phyloP scores from a whole-genome alignment of 2,888 invertebrate species.

The Rhagium mordax region DNA sequence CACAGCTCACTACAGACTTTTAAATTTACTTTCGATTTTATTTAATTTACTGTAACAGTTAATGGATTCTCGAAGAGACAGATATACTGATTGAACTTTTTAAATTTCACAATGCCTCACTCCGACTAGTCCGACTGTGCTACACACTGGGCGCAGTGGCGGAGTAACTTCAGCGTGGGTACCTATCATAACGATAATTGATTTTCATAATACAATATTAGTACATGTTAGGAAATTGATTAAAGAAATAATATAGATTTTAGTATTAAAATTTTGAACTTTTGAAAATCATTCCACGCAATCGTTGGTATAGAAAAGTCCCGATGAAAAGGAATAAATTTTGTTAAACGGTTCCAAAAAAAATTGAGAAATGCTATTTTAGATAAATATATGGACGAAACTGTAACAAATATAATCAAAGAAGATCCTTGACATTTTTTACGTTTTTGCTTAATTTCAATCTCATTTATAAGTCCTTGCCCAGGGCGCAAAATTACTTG shows the following conservation, averaged over 20 bases:
- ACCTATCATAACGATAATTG: too few species aligned
- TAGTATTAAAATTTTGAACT: too few species aligned
- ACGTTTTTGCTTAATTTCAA: background rate
- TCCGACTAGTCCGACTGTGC: background rate
- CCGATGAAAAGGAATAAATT: too few species aligned
- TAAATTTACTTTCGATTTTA: constrained; percentile 26
- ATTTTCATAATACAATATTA: too few species aligned
- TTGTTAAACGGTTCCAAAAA: too few species aligned
- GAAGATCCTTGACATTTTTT: background rate
- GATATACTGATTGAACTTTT: background rate
- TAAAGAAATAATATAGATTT: too few species aligned
- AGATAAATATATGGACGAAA: background rate
- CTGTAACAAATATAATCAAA: background rate
- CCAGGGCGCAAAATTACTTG: background rate
- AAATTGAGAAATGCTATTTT: too few species aligned
- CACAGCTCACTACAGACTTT: constrained; percentile 8
- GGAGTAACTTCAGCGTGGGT: background rate
- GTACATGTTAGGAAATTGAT: too few species aligned
- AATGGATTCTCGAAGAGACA: background rate
- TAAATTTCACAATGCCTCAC: background rate
- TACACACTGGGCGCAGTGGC: background rate
- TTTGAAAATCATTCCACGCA: too few species aligned
- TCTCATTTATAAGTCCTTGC: background rate
- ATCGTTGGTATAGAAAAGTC: too few species aligned
- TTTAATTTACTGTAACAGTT: constrained; percentile 9